Conservation (phyloP, 1,140 invertebrate genomes). For the Rhysida immarginata region DNA sequence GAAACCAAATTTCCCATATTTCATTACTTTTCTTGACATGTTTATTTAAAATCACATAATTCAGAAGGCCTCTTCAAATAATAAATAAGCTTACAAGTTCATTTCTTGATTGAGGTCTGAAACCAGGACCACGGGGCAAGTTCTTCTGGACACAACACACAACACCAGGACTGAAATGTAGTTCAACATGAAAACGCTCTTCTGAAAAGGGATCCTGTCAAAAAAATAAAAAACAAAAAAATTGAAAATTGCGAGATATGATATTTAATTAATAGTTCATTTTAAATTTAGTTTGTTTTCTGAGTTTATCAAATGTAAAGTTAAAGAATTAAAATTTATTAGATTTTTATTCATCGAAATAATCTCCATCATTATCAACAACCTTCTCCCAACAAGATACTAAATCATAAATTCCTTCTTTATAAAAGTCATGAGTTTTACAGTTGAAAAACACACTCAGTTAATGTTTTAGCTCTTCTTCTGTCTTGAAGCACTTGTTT, state of each 20-base stretch:
- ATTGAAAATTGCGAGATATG: neutral
- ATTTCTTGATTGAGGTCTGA: constrained; percentile 75
- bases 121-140: constrained; percentile 79
- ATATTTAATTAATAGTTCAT: neutral
- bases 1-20: no score
- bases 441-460: no score
- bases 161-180: constrained; percentile 94
- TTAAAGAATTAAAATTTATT: neutral
- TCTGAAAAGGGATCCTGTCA: constrained; percentile 31
- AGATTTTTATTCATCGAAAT: neutral
- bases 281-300: neutral
- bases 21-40: no score
- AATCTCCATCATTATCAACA: no score
- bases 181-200: constrained; percentile 76
- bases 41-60: no score
- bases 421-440: no score
- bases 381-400: no score
- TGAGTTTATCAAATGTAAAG: neutral
- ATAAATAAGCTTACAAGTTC: constrained; percentile 46
- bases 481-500: no score
- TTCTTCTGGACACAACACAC: constrained; percentile 92
- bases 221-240: constrained; percentile 8
- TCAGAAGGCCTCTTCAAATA: no score
- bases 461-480: no score
- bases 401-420: no score